phyloP scores from a whole-genome alignment of 2,888 invertebrate genomes.

The Protula sp. region DNA sequence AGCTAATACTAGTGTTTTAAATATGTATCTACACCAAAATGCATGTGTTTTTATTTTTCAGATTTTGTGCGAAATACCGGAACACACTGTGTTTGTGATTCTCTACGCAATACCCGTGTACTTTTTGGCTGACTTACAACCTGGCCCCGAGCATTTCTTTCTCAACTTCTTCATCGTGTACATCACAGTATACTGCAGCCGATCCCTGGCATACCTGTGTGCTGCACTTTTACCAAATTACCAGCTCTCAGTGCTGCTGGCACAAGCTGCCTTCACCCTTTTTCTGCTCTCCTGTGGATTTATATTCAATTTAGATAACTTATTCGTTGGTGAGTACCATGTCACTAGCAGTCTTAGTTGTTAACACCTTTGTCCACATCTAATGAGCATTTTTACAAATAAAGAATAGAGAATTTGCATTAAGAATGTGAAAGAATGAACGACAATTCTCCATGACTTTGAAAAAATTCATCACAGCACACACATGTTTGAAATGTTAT shows the following conservation, averaged over 20 bases:
- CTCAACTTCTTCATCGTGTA: conserved; percentile 33
- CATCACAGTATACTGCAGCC: conserved; percentile 33
- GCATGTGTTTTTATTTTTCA: too few species aligned
- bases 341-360: not conserved
- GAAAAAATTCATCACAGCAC: too few species aligned
- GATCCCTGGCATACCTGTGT: conserved; percentile 27
- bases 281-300: conserved; percentile 40
- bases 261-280: conserved; percentile 37
- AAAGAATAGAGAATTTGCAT: too few species aligned
- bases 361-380: not conserved
- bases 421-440: too few species aligned
- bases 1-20: too few species aligned
- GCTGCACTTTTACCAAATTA: conserved; percentile 32
- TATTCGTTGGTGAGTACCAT: conserved; percentile 32
- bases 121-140: conserved; percentile 33
- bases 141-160: conserved; percentile 30
- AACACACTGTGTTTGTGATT: conserved; percentile 34
- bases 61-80: conserved; percentile 40
- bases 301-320: conserved; percentile 42
- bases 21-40: too few species aligned
- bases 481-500: too few species aligned
- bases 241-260: conserved; percentile 33
- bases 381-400: not conserved
- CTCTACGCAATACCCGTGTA: conserved; percentile 39
- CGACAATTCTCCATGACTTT: too few species aligned